A percentile compares a stretch with the other conserved stretches of the same genome.
Conservation (phyloP, 2,888 invertebrate genomes). For the Spodoptera picta region DNA sequence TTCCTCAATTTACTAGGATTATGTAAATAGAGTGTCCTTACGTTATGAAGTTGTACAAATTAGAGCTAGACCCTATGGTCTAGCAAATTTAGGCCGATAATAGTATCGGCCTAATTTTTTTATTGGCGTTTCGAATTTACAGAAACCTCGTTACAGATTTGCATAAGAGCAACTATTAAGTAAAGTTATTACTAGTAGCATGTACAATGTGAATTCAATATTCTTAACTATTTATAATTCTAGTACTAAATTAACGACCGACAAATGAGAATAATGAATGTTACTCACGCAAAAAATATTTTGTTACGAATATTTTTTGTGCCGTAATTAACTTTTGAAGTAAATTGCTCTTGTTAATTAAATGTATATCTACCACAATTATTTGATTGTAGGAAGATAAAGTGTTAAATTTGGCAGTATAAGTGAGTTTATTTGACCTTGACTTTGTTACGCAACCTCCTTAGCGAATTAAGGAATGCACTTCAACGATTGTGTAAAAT, state of each 20-base stretch:
- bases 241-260: conserved; percentile 4
- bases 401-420: conserved; percentile 2
- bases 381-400: conserved; percentile 16
- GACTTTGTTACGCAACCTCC: conserved; percentile 51
- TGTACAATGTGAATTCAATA: not conserved
- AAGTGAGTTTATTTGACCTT: conserved; percentile 27
- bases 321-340: conserved; percentile 8
- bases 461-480: conserved; percentile 40
- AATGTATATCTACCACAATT: conserved; percentile 19
- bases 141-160: conserved; percentile 7
- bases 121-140: not conserved
- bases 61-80: too few species aligned
- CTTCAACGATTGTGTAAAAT: conserved; percentile 41
- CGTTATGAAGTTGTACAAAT: too few species aligned
- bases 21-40: too few species aligned
- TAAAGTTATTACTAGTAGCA: not conserved
- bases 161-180: not conserved
- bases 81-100: too few species aligned
- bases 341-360: conserved; percentile 18
- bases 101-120: not conserved
- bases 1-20: too few species aligned
- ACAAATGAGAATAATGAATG: conserved; percentile 5
- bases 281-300: conserved; percentile 8
- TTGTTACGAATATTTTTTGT: conserved; percentile 7
- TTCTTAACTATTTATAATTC: conserved; percentile 10